A percentile compares a stretch with the other conserved stretches of the same genome.
Conservation (phyloP, 2,797 vertebrate genomes). For the Morus bassanus region DNA sequence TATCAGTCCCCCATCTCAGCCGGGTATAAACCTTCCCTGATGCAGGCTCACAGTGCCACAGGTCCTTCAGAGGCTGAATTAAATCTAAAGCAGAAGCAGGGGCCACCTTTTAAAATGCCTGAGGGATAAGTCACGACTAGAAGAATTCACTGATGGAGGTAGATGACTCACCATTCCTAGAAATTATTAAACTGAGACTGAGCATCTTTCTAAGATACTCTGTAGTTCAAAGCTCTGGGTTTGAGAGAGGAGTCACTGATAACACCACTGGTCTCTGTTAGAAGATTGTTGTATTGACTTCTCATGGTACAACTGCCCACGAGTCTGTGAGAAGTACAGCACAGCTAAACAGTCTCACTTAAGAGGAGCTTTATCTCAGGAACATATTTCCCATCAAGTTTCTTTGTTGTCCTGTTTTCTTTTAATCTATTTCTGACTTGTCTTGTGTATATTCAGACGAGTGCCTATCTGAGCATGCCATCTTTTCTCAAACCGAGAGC, state of each 20-base stretch:
- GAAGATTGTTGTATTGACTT: background rate
- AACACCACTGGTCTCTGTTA: background rate
- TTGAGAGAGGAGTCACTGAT: background rate
- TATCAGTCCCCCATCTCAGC: background rate
- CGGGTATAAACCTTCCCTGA: accelerated
- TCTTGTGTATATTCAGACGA: background rate
- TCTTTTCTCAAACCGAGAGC: background rate
- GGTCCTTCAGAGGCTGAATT: background rate
- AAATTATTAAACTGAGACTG: background rate
- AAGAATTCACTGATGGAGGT: background rate
- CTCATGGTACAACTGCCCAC: background rate
- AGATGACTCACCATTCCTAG: background rate
- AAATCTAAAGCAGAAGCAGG: background rate
- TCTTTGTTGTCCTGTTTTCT: background rate
- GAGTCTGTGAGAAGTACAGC: background rate
- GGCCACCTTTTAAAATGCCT: background rate
- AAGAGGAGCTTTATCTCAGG: background rate
- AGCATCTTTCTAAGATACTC: background rate
- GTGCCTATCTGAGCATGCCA: background rate
- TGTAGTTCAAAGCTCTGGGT: background rate
- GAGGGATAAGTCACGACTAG: background rate
- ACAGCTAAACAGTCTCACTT: background rate
- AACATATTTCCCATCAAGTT: background rate
- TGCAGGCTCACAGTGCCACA: background rate
- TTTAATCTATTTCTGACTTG: background rate